Evolutionary conservation across 2,113 vertebrate species (phyloP).

Genomic region (Synchiropus splendidus): DNA sequence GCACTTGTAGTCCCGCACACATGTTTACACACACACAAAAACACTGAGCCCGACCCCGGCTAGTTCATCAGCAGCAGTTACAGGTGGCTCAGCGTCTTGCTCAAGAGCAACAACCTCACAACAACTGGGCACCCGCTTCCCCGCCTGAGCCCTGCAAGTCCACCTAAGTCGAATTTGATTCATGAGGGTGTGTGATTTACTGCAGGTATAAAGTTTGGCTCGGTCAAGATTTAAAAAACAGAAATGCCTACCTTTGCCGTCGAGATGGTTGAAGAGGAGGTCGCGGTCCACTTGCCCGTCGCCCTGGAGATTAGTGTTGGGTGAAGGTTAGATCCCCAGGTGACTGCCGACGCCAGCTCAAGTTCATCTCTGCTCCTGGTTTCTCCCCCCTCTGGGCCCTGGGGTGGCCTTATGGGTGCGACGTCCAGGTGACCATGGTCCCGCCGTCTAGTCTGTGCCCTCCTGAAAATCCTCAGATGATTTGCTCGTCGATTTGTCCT

Average conservation of each 20-base stretch:
- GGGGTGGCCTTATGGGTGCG: constrained; percentile 51
- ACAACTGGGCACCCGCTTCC: too few species aligned
- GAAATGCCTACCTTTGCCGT: constrained; percentile 44
- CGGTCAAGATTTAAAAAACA: too few species aligned
- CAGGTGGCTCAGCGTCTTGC: too few species aligned
- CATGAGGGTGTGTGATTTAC: too few species aligned
- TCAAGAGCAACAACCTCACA: too few species aligned
- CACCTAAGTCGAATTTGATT: too few species aligned
- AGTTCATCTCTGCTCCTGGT: constrained; percentile 61
- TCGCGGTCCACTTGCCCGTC: constrained; percentile 36
- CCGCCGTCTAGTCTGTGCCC: neutral
- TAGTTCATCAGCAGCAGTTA: too few species aligned
- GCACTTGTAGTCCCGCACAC: too few species aligned
- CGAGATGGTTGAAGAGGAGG: constrained; percentile 29
- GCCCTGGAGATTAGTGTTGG: constrained; percentile 56
- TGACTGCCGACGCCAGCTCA: constrained; percentile 55
- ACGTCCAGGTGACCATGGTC: constrained; percentile 31
- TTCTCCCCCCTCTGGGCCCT: constrained; percentile 41
- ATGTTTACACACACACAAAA: too few species aligned
- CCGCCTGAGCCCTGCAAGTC: too few species aligned
- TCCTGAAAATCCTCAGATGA: neutral
- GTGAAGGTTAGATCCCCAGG: constrained; percentile 52
- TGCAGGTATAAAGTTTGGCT: too few species aligned
- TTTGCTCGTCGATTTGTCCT: constrained; percentile 5
- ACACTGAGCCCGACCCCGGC: too few species aligned